Base-by-base conservation (phyloP, 2,888 invertebrate genomes). In the Pristionchus arcanus region DNA sequence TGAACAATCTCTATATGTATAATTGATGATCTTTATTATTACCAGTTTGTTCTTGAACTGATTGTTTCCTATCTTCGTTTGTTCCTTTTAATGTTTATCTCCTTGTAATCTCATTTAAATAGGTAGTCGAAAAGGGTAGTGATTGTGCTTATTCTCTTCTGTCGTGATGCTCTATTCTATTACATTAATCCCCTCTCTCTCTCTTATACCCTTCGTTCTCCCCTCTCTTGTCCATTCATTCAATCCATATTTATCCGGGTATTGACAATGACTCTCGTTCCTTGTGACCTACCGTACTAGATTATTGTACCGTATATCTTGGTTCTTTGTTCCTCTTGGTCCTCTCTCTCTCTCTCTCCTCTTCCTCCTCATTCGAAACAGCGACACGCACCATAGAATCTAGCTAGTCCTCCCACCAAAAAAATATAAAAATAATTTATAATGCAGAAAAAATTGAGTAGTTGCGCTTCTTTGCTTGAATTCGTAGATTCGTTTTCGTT, bases 361-460 rank as follows among this genome's bases (percentile, higher is more conserved):
- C n/a, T n/a, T n/a, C n/a, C n/a, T n/a, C n/a, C n/a, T 77, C 77
- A 34, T 42, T 42, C 77, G 77, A 77, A 77, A 77, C 13, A 42
- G 42, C 37, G 42, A 77, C 42, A 77, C 77, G 77, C 77, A 77
- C 77, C 11, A 16, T 77, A 77, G 77, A 77, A 77, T 77, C 77
- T 77, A 77, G 77, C 77, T 77, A 77, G 77, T 77, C 77, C 77
- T 77, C 37, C 77, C 77, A 77, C 77, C 77, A 77, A 77, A 77
- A 77, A 77, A 77, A 77, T 42, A 77, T 42, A 77, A 77, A 77
- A 42, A 42, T 77, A 42, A 77, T 77, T 77, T 77, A 77, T 77
- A 77, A 77, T 77, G 77, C 77, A 77, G 77, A 77, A 77, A 77
- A 77, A 77, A 77, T 77, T 34, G n/a, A 77, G 77, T 77, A 77